These are phyloP conservation scores for Nephrocerus scutellatus DNA, from an alignment of 2,888 invertebrate genomes.

Conservation along the genomic window DNA sequence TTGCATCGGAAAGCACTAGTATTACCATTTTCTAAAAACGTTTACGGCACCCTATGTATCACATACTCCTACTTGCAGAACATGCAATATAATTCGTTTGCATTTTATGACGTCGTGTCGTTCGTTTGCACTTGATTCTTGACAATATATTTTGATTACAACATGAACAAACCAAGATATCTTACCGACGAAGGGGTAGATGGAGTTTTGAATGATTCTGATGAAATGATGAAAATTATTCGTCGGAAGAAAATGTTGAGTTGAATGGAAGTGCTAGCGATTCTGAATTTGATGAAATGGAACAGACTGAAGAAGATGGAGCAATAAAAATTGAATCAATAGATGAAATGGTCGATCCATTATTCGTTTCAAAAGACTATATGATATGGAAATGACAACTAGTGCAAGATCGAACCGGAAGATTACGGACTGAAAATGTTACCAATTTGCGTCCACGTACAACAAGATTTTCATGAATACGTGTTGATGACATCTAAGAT, in stretches of 20 bases:
- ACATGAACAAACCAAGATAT: not conserved
- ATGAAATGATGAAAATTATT: slow-evolving; percentile 4
- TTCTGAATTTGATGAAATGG: slow-evolving; percentile 4
- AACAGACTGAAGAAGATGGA: slow-evolving; percentile 2
- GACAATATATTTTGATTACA: too few relatives aligned
- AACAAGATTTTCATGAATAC: slow-evolving; percentile 4
- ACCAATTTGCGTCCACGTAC: slow-evolving; percentile 7
- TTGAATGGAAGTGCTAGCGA: slow-evolving; percentile 1
- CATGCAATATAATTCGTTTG: too few relatives aligned
- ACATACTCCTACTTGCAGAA: too few relatives aligned
- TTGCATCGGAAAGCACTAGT: too few relatives aligned
- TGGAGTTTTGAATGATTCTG: not conserved
- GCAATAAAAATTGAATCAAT: not conserved
- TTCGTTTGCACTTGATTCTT: too few relatives aligned
- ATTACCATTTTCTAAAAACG: too few relatives aligned
- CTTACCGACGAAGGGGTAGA: slow-evolving; percentile 1
- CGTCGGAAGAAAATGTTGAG: slow-evolving; percentile 1
- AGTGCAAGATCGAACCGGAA: slow-evolving; percentile 7
- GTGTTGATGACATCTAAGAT: slow-evolving; percentile 5
- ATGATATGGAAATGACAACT: slow-evolving; percentile 3
- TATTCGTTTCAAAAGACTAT: too few relatives aligned
- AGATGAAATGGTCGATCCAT: slow-evolving; percentile 3
- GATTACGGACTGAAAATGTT: slow-evolving; percentile 7
- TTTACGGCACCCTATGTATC: too few relatives aligned
- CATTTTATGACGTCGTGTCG: too few relatives aligned